Evolutionary conservation across 1,140 invertebrate species (phyloP), one percentile per base, ranked within the genome.

Genomic region (Papilio dardanus): DNA sequence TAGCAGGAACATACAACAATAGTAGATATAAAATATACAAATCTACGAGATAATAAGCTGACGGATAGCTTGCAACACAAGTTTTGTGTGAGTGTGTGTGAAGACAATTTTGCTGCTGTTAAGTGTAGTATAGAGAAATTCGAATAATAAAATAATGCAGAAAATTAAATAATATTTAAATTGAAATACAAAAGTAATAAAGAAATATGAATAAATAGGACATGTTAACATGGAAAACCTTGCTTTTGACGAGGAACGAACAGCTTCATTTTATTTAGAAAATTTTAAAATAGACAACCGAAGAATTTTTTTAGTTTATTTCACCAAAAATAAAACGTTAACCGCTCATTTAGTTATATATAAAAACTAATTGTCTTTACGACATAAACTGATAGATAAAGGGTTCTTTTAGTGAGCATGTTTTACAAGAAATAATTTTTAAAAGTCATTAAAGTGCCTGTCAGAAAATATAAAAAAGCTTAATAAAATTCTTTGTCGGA

Each of bases 71-170:
- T 68, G 66, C 66, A 37, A 68, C 19, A 37, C 16, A 14, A 68
- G 35, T 35, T 68, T 19, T 62, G 24, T 58, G 50, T 24, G n/a
- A 1, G n/a, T 50, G 54, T 62, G 3, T 62, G 54, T 62, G 33
- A 71, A 54, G 74, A 74, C 62, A 74, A 74, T 77, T 74, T 68
- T 46, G 71, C 30, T 62, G 58, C 33, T 28, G 42, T 74, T 24
- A 54, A n/a, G n/a, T 54, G 8, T 24, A 58, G 50, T 58, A 5
- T 62, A 30, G 0, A 30, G 50, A 21, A 24, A 10, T 54, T 24
- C 10, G n/a, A n/a, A 24, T 54, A 54, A 54, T 2, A 54, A 54
- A 54, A 1, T 24, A 24, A 54, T 24, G 50, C 50, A 24, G 10
- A 0, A 54, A 21, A 54, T 24, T 0, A 12, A 54, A 62, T 28